Evolutionary conservation across 2,888 invertebrate species (phyloP).

Genomic region (Mythimna pallens): DNA sequence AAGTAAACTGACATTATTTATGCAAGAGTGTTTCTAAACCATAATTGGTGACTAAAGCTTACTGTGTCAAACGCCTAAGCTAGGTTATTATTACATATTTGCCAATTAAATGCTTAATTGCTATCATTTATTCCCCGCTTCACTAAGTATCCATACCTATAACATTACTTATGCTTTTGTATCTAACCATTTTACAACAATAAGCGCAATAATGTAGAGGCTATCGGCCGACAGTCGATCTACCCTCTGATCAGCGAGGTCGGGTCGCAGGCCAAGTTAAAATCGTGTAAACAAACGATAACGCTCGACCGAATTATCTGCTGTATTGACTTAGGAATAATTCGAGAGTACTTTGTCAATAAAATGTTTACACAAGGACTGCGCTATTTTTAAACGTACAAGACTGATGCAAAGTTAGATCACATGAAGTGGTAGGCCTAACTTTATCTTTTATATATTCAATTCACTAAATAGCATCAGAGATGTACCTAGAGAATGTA

Average conservation of each 20-base stretch:
- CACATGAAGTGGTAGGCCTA: background rate
- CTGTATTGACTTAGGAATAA: conserved; percentile 23
- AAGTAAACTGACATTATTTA: background rate
- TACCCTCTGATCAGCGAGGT: conserved; percentile 45
- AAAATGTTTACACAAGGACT: conserved; percentile 9
- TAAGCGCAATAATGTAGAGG: conserved; percentile 53
- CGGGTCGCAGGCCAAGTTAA: conserved; percentile 37
- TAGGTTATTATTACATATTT: background rate
- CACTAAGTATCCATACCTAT: background rate
- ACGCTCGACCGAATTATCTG: conserved; percentile 47
- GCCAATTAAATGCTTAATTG: background rate
- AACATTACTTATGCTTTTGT: background rate
- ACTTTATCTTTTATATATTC: background rate
- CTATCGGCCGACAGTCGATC: conserved; percentile 42
- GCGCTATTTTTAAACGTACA: conserved; percentile 7
- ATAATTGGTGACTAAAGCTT: background rate
- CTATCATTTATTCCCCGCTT: background rate
- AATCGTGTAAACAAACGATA: conserved; percentile 55
- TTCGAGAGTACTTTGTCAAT: conserved; percentile 23
- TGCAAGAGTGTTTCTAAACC: background rate
- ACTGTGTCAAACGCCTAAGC: conserved; percentile 7
- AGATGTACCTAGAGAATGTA: background rate
- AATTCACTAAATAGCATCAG: background rate
- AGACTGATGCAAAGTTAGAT: conserved; percentile 2
- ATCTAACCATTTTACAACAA: conserved; percentile 32